Evolutionary conservation across 2,888 invertebrate genomes (phyloP).

Genomic region (Andrena camellia): DNA sequence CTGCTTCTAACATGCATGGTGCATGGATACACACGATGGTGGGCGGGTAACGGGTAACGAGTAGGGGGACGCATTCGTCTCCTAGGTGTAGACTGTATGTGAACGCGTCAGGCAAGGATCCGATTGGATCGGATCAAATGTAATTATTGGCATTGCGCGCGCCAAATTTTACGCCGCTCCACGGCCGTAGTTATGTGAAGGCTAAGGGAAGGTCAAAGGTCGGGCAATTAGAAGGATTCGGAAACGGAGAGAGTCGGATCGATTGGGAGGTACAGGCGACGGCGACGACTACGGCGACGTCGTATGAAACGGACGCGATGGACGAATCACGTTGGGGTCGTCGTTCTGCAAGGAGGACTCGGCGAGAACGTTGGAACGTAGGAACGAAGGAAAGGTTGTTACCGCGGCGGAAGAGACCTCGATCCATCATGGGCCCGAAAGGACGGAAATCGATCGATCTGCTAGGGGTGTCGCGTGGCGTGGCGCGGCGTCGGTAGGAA

Average conservation of each 20-base stretch:
- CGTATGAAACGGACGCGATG: not conserved
- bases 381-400: constrained; percentile 59
- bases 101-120: too few relatives aligned
- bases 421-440: constrained; percentile 75
- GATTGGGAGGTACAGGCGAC: too few relatives aligned
- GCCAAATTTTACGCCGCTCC: too few relatives aligned
- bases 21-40: not conserved
- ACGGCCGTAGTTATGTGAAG: too few relatives aligned
- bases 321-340: constrained; percentile 36
- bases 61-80: too few relatives aligned
- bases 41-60: too few relatives aligned
- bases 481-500: constrained; percentile 41
- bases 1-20: constrained; percentile 42
- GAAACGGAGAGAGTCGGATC: not conserved
- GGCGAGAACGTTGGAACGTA: constrained; percentile 37
- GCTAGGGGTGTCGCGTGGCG: constrained; percentile 63
- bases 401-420: constrained; percentile 67
- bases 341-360: constrained; percentile 31
- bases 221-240: not conserved
- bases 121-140: too few relatives aligned
- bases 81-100: too few relatives aligned
- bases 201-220: too few relatives aligned
- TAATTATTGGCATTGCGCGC: too few relatives aligned
- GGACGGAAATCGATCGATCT: constrained; percentile 81
- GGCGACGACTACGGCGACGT: not conserved